Evolutionary conservation across 2,113 vertebrate genomes (phyloP).

Genomic region (Dicrurus megarhynchus): DNA sequence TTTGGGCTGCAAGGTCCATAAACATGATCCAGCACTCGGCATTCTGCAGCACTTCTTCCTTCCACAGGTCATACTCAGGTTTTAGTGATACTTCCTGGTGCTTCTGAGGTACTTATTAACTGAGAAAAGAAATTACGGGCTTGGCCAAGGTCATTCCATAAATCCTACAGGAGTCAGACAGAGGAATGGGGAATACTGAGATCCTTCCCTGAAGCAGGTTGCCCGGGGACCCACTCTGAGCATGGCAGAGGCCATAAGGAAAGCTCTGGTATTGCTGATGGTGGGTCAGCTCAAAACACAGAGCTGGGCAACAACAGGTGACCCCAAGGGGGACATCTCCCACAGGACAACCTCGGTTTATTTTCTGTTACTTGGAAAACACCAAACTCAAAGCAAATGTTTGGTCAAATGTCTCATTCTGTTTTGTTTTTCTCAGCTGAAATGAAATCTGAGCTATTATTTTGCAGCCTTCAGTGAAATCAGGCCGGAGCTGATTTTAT

Average conservation of each 20-base stretch:
- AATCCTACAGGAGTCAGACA: background rate
- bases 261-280: background rate
- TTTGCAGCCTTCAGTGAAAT: background rate
- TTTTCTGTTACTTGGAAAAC: background rate
- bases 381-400: background rate
- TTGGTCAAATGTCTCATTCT: background rate
- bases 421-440: background rate
- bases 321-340: background rate
- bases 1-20: background rate
- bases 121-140: background rate
- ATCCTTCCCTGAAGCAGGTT: background rate
- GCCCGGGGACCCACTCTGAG: background rate
- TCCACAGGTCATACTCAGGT: background rate
- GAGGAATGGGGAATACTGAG: background rate
- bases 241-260: background rate
- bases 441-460: background rate
- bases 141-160: conserved; percentile 17
- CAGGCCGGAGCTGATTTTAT: background rate
- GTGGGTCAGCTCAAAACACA: background rate
- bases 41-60: background rate
- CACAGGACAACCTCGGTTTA: background rate
- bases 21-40: accelerated
- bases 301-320: background rate
- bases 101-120: conserved; percentile 37
- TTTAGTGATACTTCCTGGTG: background rate